Evolutionary conservation across 2,113 vertebrate species (phyloP), one percentile per base, ranked within the genome.

Genomic region (Anhinga anhinga): DNA sequence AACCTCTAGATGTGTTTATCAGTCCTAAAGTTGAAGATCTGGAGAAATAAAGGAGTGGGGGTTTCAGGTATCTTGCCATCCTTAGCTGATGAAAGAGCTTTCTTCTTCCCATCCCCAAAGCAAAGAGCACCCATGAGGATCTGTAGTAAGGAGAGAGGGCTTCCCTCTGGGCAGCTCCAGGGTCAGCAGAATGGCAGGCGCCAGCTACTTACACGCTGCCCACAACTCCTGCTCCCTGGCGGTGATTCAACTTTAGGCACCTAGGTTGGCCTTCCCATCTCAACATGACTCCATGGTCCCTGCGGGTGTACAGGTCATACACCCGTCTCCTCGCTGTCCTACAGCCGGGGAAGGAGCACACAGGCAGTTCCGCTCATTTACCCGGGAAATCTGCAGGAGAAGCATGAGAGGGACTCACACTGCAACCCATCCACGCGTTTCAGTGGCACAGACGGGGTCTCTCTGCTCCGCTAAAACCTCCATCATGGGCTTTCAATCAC

Each of bases 261-360:
- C 15, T 16, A 15, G 4, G 2, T 4, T 27, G 29, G 18, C 23
- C 20, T 59, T 61, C n/a, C 32, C 26, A 8, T 26, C 52, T 18
- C 58, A 20, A 2, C 0, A 0, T 22, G 15, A 25, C 25, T 32
- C 45, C 2, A 1, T 8, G 23, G 20, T 67, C 47, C 47, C 34
- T 27, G 27, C 2, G 1, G n/a, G 25, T 62, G 11, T 63, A 9
- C 8, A 34, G 59, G 59, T 67, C 70, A 10, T 25, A 16, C 27
- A 2, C 27, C 45, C 2, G 0, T 63, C 55, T 21, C 26, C 61
- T 63, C 1, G 0, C 25, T 71, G 34, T 15, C 44, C 44, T 34
- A 18, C 50, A 58, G 34, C 22, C 2, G 0, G 27, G 30, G 9
- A 74, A 18, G 4, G 23, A 56, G 21, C 50, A 47, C 7, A 0